Evolutionary conservation across 2,113 vertebrate species (phyloP), one percentile per base, ranked within the genome.

Genomic region (Neolamprologus caudopunctatus): DNA sequence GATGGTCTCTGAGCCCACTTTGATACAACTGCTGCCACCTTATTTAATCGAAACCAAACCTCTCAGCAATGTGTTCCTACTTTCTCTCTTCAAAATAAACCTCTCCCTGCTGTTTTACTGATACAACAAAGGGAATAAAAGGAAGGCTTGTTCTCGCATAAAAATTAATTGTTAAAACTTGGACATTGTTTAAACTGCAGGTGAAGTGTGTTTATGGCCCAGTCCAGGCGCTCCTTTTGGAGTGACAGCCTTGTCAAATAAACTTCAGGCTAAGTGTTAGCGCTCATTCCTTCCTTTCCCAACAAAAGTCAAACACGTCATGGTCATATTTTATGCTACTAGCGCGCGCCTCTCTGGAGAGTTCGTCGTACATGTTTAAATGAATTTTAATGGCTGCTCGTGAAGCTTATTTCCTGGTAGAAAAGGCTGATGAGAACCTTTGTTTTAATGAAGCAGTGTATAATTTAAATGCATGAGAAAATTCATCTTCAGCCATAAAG

Each of bases 221-320:
- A 17, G 85, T 80, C 33, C 82, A 33, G 68, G 66, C 75, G 58
- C 88, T 86, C 58, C 85, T 14, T 75, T 66, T 73, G 84, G 90
- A 93, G 63, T 86, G 93, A 92, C 92, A 91, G 28, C 53, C 85
- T 71, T 93, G 91, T 94, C 92, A 95, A 95, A 95, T 92, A 93
- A 94, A 91, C 90, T 86, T 90, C 92, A 91, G 10, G 35, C 84
- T 82, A 88, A 92, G 89, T 93, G 92, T 90, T 83, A 28, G 24
- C 12, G 24, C 88, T 85, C 53, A 40, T 85, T 87, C 85, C 55
- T 45, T 85, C 79, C 12, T 90, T 93, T 91, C 87, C 87, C 51
- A n/a, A 13, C 73, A 4, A 75, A 88, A 91, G 71, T 84, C 85
- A 90, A 92, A 93, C 93, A 93, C 42, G 55, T 21, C 53, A 53